Base-by-base conservation (phyloP, 37 sponge, comb jelly and placozoan genomes). In the Agelas oroides region DNA sequence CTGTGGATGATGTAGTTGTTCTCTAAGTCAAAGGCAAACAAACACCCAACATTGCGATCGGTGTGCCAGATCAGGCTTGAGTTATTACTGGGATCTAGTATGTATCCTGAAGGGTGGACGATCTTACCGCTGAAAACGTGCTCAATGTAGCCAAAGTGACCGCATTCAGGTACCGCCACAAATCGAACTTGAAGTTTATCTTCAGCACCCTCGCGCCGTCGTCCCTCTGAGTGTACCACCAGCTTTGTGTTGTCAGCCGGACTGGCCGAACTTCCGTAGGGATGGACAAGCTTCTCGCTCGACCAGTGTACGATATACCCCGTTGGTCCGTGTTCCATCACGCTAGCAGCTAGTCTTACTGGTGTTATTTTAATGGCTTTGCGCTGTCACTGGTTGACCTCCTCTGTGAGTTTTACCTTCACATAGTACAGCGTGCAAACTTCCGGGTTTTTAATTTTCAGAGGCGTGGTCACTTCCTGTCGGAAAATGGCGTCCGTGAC, bases 71-170 rank as follows among this genome's bases (percentile, higher is more conserved):
- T n/a, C 69, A 66, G 23, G 30, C 30, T 16, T n/a, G 69, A 24
- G 27, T 25, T 25, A 24, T 66, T 25, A 66, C 30, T 25, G 23
- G 69, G 24, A 19, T 66, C 23, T 24, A 66, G 30, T 16, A 15
- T 27, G 30, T 25, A 15, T 27, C 69, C 69, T 24, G 15, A 27
- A 24, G 69, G 69, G 27, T 66, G 30, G 15, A 66, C 30, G 15
- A 66, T n/a, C 30, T 66, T 66, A 16, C 69, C 69, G 23, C 69
- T 66, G 69, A 15, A 27, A 15, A 66, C 69, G 23, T 66, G 69
- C 30, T 66, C 69, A 25, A 66, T 66, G 69, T 66, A 66, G 16
- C 69, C 69, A 19, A 19, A 66, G 24, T 66, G 30, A 25, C 69
- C 69, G 15, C 23, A 18, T 25, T n/a, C 69, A n/a, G 20, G 69